Conservation (phyloP, 37 sponge, comb jelly and placozoan species). For the Petrosia ficiformis region DNA sequence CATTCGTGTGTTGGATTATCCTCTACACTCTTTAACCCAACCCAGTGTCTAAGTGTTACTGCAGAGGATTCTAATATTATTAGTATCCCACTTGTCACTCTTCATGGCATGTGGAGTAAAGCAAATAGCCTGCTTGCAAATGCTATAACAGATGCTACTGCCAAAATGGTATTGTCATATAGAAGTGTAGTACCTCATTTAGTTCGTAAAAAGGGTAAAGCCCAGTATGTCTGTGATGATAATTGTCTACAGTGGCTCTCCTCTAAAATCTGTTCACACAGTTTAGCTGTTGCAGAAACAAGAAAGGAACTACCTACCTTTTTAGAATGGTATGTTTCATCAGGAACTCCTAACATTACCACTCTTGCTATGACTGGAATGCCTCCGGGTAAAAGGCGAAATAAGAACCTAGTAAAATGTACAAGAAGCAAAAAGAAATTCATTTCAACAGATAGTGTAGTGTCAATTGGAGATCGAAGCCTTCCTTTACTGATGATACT, state of each 20-base stretch:
- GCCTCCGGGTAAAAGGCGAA: too few relatives aligned
- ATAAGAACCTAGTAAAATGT: too few relatives aligned
- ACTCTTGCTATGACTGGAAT: too few relatives aligned
- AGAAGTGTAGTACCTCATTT: conserved; percentile 10
- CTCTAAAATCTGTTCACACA: neutral
- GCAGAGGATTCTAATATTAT: neutral
- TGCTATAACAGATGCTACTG: conserved; percentile 6
- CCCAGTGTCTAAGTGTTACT: neutral
- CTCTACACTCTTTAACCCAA: neutral
- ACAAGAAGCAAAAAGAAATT: too few relatives aligned
- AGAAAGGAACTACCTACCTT: too few relatives aligned
- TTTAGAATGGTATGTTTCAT: too few relatives aligned
- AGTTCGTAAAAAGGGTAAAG: neutral
- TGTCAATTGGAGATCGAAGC: too few relatives aligned
- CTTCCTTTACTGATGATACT: too few relatives aligned
- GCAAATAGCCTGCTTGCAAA: conserved; percentile 4
- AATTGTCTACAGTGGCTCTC: conserved; percentile 19
- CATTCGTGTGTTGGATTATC: too few relatives aligned
- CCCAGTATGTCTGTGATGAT: conserved; percentile 28
- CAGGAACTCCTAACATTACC: too few relatives aligned
- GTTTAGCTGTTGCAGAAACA: neutral
- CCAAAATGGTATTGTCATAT: conserved; percentile 3
- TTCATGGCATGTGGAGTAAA: conserved; percentile 16
- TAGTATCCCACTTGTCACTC: conserved; percentile 6
- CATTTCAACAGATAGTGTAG: too few relatives aligned